phyloP scores from a whole-genome alignment of 2,113 vertebrate genomes.

The Cheirogaleus medius region DNA sequence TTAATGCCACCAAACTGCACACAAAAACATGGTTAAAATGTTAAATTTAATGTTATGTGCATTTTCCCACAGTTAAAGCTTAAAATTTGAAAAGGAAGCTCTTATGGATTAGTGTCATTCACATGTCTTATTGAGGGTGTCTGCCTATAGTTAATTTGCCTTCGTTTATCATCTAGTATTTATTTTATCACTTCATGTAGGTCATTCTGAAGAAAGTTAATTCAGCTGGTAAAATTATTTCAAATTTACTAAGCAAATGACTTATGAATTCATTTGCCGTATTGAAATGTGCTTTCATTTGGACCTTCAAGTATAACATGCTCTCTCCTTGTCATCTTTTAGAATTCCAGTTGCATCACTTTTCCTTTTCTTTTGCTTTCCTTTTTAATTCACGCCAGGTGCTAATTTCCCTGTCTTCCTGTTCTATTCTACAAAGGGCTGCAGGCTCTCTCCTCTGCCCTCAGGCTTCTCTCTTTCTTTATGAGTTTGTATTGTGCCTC shows the following conservation, averaged over 20 bases:
- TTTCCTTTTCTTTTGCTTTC: not conserved
- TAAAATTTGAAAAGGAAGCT: not conserved
- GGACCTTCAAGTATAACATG: not conserved
- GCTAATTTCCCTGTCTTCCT: slow-evolving; percentile 11
- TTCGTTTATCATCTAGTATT: not conserved
- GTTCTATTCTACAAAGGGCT: not conserved
- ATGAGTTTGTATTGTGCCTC: not conserved
- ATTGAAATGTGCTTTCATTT: not conserved
- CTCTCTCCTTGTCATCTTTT: not conserved
- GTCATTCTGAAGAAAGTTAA: not conserved
- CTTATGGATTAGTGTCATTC: not conserved
- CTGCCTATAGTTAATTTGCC: not conserved
- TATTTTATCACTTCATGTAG: not conserved
- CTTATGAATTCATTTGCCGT: not conserved
- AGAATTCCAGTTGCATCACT: not conserved
- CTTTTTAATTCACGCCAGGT: not conserved
- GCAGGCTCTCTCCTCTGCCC: not conserved
- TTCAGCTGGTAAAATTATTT: not conserved
- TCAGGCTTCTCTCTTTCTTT: not conserved
- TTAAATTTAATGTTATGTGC: not conserved
- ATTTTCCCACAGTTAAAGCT: not conserved
- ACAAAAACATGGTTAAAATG: not conserved
- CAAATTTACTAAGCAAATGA: not conserved
- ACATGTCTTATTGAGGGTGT: not conserved
- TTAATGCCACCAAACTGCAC: not conserved